These are phyloP conservation scores for Pseudobourletiella spinata DNA, from an alignment of 1,140 invertebrate genomes.

Conservation along the genomic window DNA sequence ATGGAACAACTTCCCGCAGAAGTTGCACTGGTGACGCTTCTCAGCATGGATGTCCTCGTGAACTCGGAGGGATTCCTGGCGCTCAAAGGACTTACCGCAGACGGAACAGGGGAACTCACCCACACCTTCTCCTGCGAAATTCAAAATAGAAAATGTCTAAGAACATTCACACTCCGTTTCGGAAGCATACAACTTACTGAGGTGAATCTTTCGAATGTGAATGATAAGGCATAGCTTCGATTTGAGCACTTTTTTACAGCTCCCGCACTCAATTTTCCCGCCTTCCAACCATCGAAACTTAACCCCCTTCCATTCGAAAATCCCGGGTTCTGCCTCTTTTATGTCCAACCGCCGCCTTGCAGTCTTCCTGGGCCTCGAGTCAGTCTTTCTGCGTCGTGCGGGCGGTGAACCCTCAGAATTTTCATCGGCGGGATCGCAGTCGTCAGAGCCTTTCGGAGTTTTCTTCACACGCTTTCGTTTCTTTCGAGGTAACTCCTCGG, in stretches of 20 bases:
- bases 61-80: not conserved
- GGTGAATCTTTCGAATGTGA: conserved; percentile 1
- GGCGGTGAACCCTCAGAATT: too few species aligned
- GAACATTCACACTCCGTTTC: too few species aligned
- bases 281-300: not conserved
- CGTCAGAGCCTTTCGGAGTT: too few species aligned
- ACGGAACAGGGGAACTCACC: not conserved
- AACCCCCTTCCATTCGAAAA: not conserved
- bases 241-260: not conserved
- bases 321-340: not conserved
- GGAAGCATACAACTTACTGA: not conserved
- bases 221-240: not conserved
- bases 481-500: too few species aligned
- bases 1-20: not conserved
- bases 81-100: conserved; percentile 4
- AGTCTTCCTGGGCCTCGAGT: not conserved
- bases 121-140: not conserved
- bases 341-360: not conserved
- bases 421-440: too few species aligned
- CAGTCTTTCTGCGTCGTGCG: too few species aligned
- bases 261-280: not conserved
- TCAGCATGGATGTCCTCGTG: not conserved
- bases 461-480: too few species aligned
- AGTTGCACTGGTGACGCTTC: not conserved
- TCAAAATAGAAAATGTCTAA: too few species aligned